Conservation (phyloP, 2,888 invertebrate species). For the Zhuqinia jingwanae region DNA sequence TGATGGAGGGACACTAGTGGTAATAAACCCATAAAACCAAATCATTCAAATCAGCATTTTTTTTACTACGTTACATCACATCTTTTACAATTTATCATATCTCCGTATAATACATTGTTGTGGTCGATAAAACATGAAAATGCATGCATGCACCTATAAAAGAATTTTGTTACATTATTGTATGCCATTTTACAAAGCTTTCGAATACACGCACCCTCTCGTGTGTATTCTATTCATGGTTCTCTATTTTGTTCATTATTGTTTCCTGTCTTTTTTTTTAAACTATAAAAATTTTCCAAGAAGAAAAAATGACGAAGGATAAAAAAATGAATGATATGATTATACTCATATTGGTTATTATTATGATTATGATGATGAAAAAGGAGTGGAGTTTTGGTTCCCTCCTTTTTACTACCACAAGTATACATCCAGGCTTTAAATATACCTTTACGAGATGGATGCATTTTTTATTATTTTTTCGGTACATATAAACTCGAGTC, state of each 20-base stretch:
- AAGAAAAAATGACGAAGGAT: background rate
- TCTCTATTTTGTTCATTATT: background rate
- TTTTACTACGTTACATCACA: background rate
- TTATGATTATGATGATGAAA: background rate
- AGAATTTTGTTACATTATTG: constrained; percentile 13
- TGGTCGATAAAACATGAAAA: constrained; percentile 13
- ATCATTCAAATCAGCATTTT: constrained; percentile 25
- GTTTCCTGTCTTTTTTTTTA: constrained; percentile 21
- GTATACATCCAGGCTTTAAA: background rate
- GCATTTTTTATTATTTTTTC: no score
- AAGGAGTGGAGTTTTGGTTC: constrained; percentile 21
- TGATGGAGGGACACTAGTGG: background rate
- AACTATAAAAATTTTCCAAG: constrained; percentile 7
- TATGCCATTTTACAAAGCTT: background rate
- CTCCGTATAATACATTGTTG: constrained; percentile 12
- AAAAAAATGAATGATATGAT: constrained; percentile 19
- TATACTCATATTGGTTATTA: no score
- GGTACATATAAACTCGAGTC: background rate
- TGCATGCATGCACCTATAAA: background rate
- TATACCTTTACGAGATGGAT: background rate
- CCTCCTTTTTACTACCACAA: background rate
- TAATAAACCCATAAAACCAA: constrained; percentile 35
- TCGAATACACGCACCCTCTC: background rate
- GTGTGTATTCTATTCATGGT: no score
- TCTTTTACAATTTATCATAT: constrained; percentile 13